Percentiles rank a stretch among this genome's conserved stretches.
phyloP scores from a whole-genome alignment of 2,888 invertebrate genomes.

The Machimus atricapillus region DNA sequence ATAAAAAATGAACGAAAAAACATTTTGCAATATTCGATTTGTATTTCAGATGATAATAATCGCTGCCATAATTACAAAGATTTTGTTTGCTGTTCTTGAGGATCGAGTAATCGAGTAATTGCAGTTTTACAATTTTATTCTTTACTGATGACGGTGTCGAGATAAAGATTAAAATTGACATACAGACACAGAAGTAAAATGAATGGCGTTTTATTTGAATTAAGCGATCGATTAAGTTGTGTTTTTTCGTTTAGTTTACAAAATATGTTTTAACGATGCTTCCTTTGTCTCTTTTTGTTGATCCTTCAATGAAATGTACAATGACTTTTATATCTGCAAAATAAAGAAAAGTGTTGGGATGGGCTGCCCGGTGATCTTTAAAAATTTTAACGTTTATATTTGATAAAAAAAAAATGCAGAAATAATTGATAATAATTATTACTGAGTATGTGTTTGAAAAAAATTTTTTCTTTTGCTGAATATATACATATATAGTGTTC shows the following conservation, averaged over 20 bases:
- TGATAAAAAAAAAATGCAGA: conserved; percentile 9
- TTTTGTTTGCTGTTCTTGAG: neutral
- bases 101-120: neutral
- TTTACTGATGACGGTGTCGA: neutral
- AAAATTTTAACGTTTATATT: conserved; percentile 24
- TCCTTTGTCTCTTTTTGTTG: conserved; percentile 2
- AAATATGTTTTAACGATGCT: conserved; percentile 8
- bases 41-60: neutral
- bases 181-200: conserved; percentile 29
- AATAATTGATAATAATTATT: conserved; percentile 32
- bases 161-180: conserved; percentile 15
- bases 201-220: conserved; percentile 14
- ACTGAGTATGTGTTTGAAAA: conserved; percentile 33
- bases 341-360: conserved; percentile 60
- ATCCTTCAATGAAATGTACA: conserved; percentile 28
- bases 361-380: conserved; percentile 62
- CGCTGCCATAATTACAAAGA: neutral
- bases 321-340: conserved; percentile 35
- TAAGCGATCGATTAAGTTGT: neutral
- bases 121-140: neutral
- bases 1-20: conserved; percentile 31
- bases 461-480: conserved; percentile 1
- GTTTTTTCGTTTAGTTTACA: conserved; percentile 33
- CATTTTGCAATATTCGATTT: conserved; percentile 3
- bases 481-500: conserved; percentile 5